phyloP scores from a whole-genome alignment of 1,140 invertebrate species.

The Cepaea nemoralis region DNA sequence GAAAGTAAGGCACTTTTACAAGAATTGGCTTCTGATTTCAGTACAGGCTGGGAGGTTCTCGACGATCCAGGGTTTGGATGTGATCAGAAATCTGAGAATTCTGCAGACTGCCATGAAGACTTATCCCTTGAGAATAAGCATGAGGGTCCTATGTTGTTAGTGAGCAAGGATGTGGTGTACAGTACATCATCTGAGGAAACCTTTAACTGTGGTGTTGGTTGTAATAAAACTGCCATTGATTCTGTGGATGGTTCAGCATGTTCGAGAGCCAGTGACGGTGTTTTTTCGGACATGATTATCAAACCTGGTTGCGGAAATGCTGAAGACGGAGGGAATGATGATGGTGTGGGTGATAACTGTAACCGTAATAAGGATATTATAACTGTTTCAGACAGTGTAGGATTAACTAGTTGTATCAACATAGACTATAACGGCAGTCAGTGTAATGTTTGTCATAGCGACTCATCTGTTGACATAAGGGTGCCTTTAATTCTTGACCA shows the following conservation, averaged over 20 bases:
- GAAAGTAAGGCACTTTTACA: not conserved
- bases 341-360: not conserved
- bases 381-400: too few relatives aligned
- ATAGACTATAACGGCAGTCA: not conserved
- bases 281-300: not conserved
- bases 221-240: not conserved
- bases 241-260: not conserved
- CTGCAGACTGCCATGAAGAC: not conserved
- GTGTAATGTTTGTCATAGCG: not conserved
- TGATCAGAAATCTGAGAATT: not conserved
- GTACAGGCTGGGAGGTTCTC: not conserved
- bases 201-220: not conserved
- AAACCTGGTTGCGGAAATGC: not conserved
- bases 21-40: not conserved
- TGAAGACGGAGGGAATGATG: not conserved
- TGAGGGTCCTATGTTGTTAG: too few relatives aligned
- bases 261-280: not conserved
- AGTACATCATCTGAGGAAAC: not conserved
- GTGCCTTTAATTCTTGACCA: not conserved
- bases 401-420: not conserved
- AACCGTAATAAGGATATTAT: not conserved
- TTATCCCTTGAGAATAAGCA: not conserved
- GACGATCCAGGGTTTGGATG: not conserved
- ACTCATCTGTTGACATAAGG: not conserved
- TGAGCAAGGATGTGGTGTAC: not conserved